These are phyloP conservation scores for Xestia ashworthii DNA, from an alignment of 2,888 invertebrate genomes.

Conservation along the genomic window DNA sequence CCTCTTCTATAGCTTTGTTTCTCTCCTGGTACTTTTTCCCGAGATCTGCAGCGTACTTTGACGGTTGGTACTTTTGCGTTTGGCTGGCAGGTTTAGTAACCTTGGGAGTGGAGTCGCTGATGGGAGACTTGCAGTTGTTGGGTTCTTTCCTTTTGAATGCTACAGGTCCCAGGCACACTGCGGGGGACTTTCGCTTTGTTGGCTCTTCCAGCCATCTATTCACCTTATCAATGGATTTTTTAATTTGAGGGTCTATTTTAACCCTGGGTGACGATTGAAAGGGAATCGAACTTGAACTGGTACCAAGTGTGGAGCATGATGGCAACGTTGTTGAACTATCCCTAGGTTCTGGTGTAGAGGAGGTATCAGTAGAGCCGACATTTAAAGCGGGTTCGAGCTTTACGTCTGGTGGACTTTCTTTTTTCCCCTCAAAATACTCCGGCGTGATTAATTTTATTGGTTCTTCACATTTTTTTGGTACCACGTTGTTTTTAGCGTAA, in stretches of 20 bases:
- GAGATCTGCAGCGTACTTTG: conserved; percentile 70
- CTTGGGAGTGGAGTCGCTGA: conserved; percentile 35
- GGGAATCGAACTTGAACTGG: background rate
- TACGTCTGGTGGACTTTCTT: background rate
- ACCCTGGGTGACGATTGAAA: background rate
- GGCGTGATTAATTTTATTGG: conserved; percentile 75
- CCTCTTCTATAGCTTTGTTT: conserved; percentile 34
- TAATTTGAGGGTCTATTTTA: conserved; percentile 58
- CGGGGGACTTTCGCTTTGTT: conserved; percentile 43
- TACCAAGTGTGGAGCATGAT: conserved; percentile 17
- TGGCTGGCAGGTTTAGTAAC: conserved; percentile 24
- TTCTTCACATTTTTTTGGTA: conserved; percentile 14
- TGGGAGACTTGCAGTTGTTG: conserved; percentile 23
- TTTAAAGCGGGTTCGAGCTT: conserved; percentile 4
- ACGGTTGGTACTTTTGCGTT: conserved; percentile 65
- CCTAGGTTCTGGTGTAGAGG: conserved; percentile 43
- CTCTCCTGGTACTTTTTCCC: conserved; percentile 66
- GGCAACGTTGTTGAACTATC: conserved; percentile 15
- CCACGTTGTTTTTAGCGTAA: conserved; percentile 61
- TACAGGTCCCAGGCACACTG: conserved; percentile 63
- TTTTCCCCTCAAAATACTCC: conserved; percentile 69
- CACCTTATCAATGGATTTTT: conserved; percentile 74
- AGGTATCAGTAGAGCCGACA: background rate
- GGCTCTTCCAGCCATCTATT: conserved; percentile 71
- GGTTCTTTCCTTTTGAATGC: conserved; percentile 72